Percentiles rank a stretch among this genome's conserved stretches.
phyloP scores from a whole-genome alignment of 2,797 vertebrate genomes.

The Sardinella longiceps region DNA sequence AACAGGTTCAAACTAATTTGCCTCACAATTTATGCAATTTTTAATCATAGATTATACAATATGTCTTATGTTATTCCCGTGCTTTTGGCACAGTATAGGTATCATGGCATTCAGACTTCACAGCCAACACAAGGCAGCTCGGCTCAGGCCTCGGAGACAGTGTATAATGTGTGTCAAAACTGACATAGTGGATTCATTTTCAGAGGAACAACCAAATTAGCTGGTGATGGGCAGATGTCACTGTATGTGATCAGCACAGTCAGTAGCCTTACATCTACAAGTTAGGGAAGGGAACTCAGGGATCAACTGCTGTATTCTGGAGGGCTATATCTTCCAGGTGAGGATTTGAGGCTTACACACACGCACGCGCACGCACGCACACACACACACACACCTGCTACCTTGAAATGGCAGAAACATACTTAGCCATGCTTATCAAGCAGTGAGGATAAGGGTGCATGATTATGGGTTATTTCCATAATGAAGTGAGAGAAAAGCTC shows the following conservation, averaged over 20 bases:
- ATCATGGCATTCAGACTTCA: too few species aligned
- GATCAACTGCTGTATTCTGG: neutral
- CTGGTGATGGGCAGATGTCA: too few species aligned
- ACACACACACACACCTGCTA: neutral
- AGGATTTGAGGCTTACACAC: constrained; percentile 53
- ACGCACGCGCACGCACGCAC: neutral
- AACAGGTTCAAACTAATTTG: too few species aligned
- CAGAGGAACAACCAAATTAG: too few species aligned
- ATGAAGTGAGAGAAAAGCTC: neutral
- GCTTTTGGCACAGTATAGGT: too few species aligned
- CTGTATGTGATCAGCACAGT: neutral
- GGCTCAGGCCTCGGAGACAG: too few species aligned
- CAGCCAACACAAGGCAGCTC: too few species aligned
- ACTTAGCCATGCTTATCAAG: neutral
- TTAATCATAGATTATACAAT: too few species aligned
- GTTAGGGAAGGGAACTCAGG: neutral
- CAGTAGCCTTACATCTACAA: neutral
- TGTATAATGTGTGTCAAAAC: too few species aligned
- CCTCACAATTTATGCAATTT: too few species aligned
- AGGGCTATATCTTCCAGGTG: constrained; percentile 55
- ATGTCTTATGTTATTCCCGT: too few species aligned
- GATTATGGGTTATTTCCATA: neutral
- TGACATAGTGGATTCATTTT: too few species aligned
- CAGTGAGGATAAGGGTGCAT: neutral
- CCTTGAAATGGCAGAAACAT: neutral